phyloP scores from a whole-genome alignment of 2,797 vertebrate species.

The Tapirus indicus region DNA sequence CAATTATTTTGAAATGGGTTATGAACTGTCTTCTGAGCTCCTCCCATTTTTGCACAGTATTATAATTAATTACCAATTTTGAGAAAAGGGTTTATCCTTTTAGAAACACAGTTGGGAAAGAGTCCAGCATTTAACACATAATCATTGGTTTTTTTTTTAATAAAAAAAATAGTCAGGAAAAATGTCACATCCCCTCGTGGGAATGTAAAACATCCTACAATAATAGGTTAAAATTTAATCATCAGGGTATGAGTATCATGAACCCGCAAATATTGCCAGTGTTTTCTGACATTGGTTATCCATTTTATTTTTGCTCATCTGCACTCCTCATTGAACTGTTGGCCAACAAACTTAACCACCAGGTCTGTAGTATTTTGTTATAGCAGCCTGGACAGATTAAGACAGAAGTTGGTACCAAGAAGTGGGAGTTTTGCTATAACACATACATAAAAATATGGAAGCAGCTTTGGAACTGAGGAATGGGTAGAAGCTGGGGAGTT shows the following conservation, averaged over 20 bases:
- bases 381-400: background rate
- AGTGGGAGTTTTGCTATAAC: background rate
- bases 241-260: too few species aligned
- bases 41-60: background rate
- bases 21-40: background rate
- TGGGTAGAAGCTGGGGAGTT: background rate
- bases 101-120: background rate
- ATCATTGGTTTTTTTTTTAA: background rate
- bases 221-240: background rate
- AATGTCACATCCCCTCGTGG: background rate
- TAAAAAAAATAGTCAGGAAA: background rate
- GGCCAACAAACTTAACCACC: too few species aligned
- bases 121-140: background rate
- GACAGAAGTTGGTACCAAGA: too few species aligned
- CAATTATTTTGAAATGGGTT: background rate
- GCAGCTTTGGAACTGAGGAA: background rate
- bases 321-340: background rate
- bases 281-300: background rate
- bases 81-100: background rate
- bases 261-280: background rate
- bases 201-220: background rate
- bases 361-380: background rate
- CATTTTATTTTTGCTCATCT: background rate
- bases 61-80: background rate
- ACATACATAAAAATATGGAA: too few species aligned